Conservation (phyloP, 2,113 vertebrate genomes). For the Gnathonemus longibarbis region DNA sequence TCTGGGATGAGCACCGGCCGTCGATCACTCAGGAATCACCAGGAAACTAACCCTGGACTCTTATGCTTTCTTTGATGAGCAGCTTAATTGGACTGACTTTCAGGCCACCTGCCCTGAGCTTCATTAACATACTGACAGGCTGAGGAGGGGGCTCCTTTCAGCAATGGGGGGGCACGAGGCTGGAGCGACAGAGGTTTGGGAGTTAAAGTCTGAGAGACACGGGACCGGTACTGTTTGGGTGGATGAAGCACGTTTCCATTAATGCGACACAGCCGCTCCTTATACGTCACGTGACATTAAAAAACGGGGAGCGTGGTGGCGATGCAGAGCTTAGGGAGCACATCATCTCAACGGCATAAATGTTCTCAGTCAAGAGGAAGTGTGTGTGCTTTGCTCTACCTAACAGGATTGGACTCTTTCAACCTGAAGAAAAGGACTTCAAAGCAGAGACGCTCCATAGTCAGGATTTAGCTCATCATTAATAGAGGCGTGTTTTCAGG, state of each 20-base stretch:
- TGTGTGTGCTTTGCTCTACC: not conserved
- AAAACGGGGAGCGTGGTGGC: not conserved
- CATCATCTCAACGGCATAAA: not conserved
- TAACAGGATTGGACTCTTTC: not conserved
- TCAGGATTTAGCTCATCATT: not conserved
- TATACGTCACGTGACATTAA: not conserved
- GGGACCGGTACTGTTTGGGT: not conserved
- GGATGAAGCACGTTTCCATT: not conserved
- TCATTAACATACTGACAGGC: conserved; percentile 99
- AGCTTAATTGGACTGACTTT: conserved; percentile 99
- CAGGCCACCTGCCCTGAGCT: conserved; percentile 93
- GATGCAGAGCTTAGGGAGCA: not conserved
- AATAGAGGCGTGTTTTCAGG: too few relatives aligned
- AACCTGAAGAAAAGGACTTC: not conserved
- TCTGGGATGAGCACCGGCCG: not conserved
- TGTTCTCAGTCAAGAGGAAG: not conserved
- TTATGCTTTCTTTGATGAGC: conserved; percentile 99
- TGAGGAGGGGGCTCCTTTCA: conserved; percentile 54
- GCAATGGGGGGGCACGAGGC: conserved; percentile 17
- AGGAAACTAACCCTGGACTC: conserved; percentile 86
- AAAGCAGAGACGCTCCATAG: not conserved
- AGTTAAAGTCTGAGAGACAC: not conserved
- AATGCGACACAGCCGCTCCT: not conserved
- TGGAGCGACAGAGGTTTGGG: not conserved
- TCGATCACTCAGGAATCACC: conserved; percentile 70